These are phyloP conservation scores for Iselma pallidipennis DNA, from an alignment of 2,888 invertebrate genomes.

Conservation along the genomic window DNA sequence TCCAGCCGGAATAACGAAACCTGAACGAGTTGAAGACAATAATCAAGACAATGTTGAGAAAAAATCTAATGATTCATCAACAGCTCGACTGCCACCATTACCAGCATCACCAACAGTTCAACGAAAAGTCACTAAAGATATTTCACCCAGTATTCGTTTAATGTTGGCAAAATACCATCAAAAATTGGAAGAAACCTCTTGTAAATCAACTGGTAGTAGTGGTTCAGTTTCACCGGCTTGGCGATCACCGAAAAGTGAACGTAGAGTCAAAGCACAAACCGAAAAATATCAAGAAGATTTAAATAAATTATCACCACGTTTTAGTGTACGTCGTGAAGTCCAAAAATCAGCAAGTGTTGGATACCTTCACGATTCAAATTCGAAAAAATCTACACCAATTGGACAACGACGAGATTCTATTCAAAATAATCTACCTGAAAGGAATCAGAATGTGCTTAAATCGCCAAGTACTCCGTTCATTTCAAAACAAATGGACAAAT, in stretches of 20 bases:
- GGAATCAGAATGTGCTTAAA: slow-evolving; percentile 2
- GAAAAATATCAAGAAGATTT: slow-evolving; percentile 58
- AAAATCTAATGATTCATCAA: slow-evolving; percentile 10
- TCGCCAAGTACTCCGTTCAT: slow-evolving; percentile 11
- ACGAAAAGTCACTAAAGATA: slow-evolving; percentile 65
- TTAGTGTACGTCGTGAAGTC: slow-evolving; percentile 60
- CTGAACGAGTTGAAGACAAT: background rate
- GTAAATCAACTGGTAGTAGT: slow-evolving; percentile 59
- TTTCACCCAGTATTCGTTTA: slow-evolving; percentile 69
- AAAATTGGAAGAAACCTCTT: slow-evolving; percentile 60
- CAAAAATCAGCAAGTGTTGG: slow-evolving; percentile 68
- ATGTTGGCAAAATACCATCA: slow-evolving; percentile 74
- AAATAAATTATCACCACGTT: slow-evolving; percentile 47
- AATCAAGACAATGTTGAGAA: slow-evolving; percentile 2
- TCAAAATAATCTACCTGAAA: slow-evolving; percentile 3
- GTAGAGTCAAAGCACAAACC: slow-evolving; percentile 61
- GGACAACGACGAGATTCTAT: slow-evolving; percentile 35
- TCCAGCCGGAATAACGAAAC: background rate
- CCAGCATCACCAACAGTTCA: slow-evolving; percentile 63
- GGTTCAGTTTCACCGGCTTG: slow-evolving; percentile 70
- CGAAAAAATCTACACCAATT: slow-evolving; percentile 39
- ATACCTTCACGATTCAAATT: slow-evolving; percentile 34
- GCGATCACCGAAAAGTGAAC: slow-evolving; percentile 65
- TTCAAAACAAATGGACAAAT: background rate
- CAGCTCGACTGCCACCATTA: slow-evolving; percentile 58